phyloP scores from a whole-genome alignment of 2,797 vertebrate genomes.

The Periophthalmus magnuspinnatus region DNA sequence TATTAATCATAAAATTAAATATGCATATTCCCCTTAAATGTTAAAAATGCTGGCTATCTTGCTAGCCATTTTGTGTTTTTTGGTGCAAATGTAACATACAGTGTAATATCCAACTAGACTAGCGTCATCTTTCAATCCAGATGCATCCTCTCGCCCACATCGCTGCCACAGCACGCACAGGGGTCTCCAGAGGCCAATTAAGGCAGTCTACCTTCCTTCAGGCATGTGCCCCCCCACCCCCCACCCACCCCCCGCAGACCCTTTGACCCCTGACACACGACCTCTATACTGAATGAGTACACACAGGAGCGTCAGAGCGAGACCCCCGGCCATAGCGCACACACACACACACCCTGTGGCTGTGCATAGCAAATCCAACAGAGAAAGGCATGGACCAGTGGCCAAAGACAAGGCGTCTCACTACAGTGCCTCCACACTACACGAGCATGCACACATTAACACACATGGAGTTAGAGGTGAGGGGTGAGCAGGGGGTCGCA shows the following conservation, averaged over 20 bases:
- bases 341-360: constrained; percentile 46
- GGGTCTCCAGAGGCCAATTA: constrained; percentile 76
- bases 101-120: background rate
- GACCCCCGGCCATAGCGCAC: constrained; percentile 57
- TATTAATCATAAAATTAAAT: background rate
- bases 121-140: constrained; percentile 34
- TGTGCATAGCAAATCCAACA: constrained; percentile 54
- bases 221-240: constrained; percentile 42
- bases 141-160: constrained; percentile 19
- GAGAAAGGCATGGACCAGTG: constrained; percentile 46
- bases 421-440: constrained; percentile 23
- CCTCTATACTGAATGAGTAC: constrained; percentile 81
- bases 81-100: background rate
- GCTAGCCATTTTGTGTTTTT: background rate
- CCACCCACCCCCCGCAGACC: constrained; percentile 43
- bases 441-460: constrained; percentile 27
- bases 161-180: constrained; percentile 25
- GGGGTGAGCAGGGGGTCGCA: constrained; percentile 55
- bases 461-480: constrained; percentile 39
- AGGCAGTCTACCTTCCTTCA: constrained; percentile 71
- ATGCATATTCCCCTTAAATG: background rate
- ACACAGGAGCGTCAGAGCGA: constrained; percentile 74
- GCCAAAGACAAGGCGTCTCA: constrained; percentile 44
- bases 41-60: background rate
- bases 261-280: constrained; percentile 83